phyloP scores from a whole-genome alignment of 2,888 invertebrate species.

The Branchellion lobata region DNA sequence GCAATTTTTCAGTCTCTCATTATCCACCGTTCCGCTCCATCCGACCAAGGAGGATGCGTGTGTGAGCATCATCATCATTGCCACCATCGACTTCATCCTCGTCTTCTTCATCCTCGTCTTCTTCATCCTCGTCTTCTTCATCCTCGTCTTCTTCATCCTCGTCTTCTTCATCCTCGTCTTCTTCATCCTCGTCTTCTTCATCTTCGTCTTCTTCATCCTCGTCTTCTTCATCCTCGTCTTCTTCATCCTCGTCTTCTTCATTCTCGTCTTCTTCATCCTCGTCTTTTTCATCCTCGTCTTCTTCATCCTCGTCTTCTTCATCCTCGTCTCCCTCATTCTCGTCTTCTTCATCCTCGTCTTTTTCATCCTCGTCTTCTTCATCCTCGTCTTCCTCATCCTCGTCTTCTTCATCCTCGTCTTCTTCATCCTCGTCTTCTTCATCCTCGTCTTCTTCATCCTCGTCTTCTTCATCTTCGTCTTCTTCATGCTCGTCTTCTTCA shows the following conservation, averaged over 20 bases:
- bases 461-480: no score
- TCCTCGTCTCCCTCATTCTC: no score
- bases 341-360: no score
- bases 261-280: slow-evolving; percentile 48
- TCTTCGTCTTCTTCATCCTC: slow-evolving; percentile 42
- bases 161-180: slow-evolving; percentile 47
- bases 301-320: no score
- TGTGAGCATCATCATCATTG: slow-evolving; percentile 40
- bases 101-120: slow-evolving; percentile 46
- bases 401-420: no score
- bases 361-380: no score
- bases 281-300: slow-evolving; percentile 42
- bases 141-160: slow-evolving; percentile 44
- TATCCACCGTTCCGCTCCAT: slow-evolving; percentile 10
- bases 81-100: slow-evolving; percentile 46
- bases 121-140: slow-evolving; percentile 46
- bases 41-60: neutral
- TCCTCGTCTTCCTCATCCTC: no score
- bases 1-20: slow-evolving; percentile 3
- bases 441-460: no score
- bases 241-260: slow-evolving; percentile 44
- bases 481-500: no score
- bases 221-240: slow-evolving; percentile 38
- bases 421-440: no score
- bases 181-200: slow-evolving; percentile 46